Conservation (phyloP, 2,888 invertebrate species). For the Drosophila anomalata region DNA sequence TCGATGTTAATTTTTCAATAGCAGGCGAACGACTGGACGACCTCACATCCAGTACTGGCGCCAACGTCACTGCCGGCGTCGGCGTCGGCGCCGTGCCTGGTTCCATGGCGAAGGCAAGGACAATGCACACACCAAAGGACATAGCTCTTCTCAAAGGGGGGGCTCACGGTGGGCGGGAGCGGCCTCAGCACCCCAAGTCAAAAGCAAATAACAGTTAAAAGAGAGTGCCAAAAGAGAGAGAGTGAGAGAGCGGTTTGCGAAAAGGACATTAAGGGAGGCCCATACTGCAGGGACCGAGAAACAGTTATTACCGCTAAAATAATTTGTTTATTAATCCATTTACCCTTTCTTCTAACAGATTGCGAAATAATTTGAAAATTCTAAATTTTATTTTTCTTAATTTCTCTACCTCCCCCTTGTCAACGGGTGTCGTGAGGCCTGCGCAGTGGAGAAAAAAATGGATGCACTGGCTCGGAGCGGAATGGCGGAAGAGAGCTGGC, state of each 20-base stretch:
- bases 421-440: neutral
- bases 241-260: neutral
- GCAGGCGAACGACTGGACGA: slow-evolving; percentile 69
- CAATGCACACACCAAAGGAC: slow-evolving; percentile 66
- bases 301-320: neutral
- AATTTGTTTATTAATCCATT: neutral
- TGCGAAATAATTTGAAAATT: neutral
- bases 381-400: neutral
- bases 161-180: slow-evolving; percentile 19
- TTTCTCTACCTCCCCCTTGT: slow-evolving; percentile 1
- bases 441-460: slow-evolving; percentile 6
- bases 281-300: neutral
- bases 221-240: slow-evolving; percentile 16
- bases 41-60: slow-evolving; percentile 16
- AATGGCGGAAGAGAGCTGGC: slow-evolving; percentile 11
- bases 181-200: slow-evolving; percentile 28
- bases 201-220: slow-evolving; percentile 10
- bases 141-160: slow-evolving; percentile 49
- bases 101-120: slow-evolving; percentile 56
- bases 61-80: slow-evolving; percentile 21
- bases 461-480: neutral
- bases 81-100: slow-evolving; percentile 30
- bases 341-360: neutral
- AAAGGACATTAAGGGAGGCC: neutral
- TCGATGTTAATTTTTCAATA: slow-evolving; percentile 77